Evolutionary conservation across 2,797 vertebrate genomes (phyloP).

Genomic region (Lagodon rhomboides): DNA sequence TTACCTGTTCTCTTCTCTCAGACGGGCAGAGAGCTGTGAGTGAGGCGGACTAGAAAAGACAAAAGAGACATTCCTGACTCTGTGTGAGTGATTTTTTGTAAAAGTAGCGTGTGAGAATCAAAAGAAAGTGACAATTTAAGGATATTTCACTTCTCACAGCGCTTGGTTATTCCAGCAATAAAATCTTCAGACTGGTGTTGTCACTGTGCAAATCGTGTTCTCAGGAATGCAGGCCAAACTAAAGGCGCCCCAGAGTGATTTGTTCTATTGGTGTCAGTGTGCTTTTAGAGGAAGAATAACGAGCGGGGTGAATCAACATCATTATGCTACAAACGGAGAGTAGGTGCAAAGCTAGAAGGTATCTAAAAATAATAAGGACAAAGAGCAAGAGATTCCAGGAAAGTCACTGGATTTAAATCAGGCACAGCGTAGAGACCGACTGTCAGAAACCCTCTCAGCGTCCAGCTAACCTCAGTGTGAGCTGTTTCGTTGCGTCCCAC

Average conservation of each 20-base stretch:
- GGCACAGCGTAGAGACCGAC: not conserved
- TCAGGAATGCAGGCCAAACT: slow-evolving; percentile 5
- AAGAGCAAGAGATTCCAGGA: not conserved
- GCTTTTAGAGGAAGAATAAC: slow-evolving; percentile 16
- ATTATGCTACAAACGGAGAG: slow-evolving; percentile 20
- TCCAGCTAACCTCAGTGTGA: not conserved
- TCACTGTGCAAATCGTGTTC: not conserved
- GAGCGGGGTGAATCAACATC: slow-evolving; percentile 26
- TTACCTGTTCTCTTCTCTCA: slow-evolving; percentile 2
- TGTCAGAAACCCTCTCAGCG: not conserved
- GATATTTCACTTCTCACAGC: not conserved
- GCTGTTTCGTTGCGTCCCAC: not conserved
- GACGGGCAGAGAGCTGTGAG: not conserved
- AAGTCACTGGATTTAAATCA: slow-evolving; percentile 1
- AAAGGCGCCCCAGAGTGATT: slow-evolving; percentile 33
- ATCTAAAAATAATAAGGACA: not conserved
- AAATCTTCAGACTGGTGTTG: slow-evolving; percentile 9
- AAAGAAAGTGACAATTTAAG: not conserved
- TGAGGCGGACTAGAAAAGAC: not conserved
- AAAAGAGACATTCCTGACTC: not conserved
- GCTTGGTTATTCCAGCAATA: not conserved
- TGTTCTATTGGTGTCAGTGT: slow-evolving; percentile 23
- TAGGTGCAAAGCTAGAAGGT: not conserved
- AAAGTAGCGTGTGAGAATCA: not conserved
- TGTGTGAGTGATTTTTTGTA: not conserved